These are phyloP conservation scores for Seriola dumerili DNA, from an alignment of 2,113 vertebrate species.

Conservation along the genomic window DNA sequence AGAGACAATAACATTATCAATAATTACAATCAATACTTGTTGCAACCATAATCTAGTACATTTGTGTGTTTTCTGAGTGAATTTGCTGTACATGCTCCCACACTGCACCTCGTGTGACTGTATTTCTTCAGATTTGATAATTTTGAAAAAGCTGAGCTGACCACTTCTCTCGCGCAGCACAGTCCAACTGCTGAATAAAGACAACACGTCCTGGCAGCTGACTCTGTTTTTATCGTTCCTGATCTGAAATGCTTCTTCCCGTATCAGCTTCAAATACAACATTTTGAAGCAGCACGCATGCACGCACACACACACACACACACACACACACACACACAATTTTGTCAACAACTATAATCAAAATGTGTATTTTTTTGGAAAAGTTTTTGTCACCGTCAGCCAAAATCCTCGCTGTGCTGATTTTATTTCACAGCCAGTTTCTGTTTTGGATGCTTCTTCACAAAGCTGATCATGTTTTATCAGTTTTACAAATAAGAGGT, in stretches of 20 bases:
- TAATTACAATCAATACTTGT: neutral
- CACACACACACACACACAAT: neutral
- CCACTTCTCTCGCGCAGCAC: conserved; percentile 50
- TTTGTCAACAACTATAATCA: conserved; percentile 39
- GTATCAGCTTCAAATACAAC: conserved; percentile 57
- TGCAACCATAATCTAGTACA: neutral
- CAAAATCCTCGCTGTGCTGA: conserved; percentile 32
- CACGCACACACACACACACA: no score
- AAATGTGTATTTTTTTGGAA: conserved; percentile 20
- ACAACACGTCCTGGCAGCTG: conserved; percentile 54
- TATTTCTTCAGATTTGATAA: neutral
- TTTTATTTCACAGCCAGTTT: conserved; percentile 54
- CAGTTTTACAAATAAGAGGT: conserved; percentile 3
- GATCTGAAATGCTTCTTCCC: conserved; percentile 54
- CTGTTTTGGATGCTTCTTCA: conserved; percentile 39
- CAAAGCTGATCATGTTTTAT: conserved; percentile 50
- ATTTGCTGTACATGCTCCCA: neutral
- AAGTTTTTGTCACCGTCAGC: conserved; percentile 13
- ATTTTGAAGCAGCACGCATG: conserved; percentile 23
- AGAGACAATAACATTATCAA: no score
- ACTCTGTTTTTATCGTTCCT: conserved; percentile 41
- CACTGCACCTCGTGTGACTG: conserved; percentile 1
- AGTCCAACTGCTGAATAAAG: conserved; percentile 68
- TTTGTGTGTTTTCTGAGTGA: neutral
- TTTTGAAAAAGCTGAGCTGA: conserved; percentile 57